These are phyloP conservation scores for Cyprichromis sp. DNA, from an alignment of 2,113 vertebrate species.

Conservation along the genomic window DNA sequence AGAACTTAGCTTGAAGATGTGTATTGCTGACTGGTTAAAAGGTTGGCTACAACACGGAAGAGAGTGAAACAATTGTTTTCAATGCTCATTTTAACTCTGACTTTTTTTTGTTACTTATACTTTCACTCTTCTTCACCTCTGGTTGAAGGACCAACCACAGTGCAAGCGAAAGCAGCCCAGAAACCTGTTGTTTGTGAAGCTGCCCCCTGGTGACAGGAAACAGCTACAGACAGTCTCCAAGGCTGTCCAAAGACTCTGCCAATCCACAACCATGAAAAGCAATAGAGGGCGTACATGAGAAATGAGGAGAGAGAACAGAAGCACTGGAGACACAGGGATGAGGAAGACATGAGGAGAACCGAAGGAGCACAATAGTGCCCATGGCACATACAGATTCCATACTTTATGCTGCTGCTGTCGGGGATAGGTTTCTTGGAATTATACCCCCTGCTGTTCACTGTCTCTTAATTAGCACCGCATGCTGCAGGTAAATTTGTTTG, in stretches of 20 bases:
- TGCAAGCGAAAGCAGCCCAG: background rate
- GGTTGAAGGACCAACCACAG: background rate
- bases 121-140: background rate
- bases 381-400: slow-evolving; percentile 14
- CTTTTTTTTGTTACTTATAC: background rate
- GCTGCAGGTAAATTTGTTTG: slow-evolving; percentile 49
- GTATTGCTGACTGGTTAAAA: background rate
- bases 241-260: background rate
- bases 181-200: background rate
- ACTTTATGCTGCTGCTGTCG: slow-evolving; percentile 23
- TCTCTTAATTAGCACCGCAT: slow-evolving; percentile 73
- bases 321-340: background rate
- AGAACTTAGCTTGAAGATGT: background rate
- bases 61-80: background rate
- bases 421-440: slow-evolving; percentile 53
- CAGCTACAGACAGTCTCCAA: background rate
- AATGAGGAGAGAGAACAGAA: background rate
- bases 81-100: background rate
- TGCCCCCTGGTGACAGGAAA: background rate
- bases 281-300: background rate
- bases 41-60: background rate
- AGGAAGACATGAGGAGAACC: background rate
- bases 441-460: slow-evolving; percentile 64
- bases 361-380: background rate
- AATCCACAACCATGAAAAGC: background rate